Evolutionary conservation across 2,113 vertebrate species (phyloP).

Genomic region (Brienomyrus longianalis): DNA sequence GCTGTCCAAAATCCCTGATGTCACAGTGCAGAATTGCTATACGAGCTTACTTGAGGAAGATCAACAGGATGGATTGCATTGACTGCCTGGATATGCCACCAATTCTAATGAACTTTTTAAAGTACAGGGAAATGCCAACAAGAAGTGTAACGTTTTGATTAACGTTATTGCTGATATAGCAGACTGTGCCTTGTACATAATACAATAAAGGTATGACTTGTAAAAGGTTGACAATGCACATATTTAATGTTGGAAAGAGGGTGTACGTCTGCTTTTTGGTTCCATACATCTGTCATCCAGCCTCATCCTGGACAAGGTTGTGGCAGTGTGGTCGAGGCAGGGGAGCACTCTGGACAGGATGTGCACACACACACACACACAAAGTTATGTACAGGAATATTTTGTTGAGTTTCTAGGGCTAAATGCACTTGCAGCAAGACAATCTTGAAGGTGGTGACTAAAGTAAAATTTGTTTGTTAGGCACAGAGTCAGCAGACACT

Average conservation of each 20-base stretch:
- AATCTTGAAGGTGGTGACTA: background rate
- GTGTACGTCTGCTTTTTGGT: background rate
- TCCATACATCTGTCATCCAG: background rate
- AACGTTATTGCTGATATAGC: background rate
- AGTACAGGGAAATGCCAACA: conserved; percentile 33
- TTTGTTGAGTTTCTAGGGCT: background rate
- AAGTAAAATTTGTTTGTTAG: background rate
- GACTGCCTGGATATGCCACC: conserved; percentile 69
- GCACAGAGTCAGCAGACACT: background rate
- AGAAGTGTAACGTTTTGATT: conserved; percentile 22
- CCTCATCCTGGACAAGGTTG: background rate
- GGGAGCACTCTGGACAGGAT: background rate
- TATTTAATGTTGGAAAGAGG: background rate
- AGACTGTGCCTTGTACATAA: conserved; percentile 14
- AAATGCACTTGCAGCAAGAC: background rate
- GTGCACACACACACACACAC: background rate
- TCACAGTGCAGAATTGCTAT: conserved; percentile 74
- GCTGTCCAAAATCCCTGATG: conserved; percentile 72
- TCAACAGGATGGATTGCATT: conserved; percentile 46
- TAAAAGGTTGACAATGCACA: background rate
- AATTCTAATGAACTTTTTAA: conserved; percentile 52
- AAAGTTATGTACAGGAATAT: background rate
- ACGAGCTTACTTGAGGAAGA: conserved; percentile 59
- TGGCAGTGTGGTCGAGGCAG: background rate
- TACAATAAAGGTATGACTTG: background rate